phyloP scores from a whole-genome alignment of 2,113 vertebrate genomes.

The Brienomyrus longianalis region DNA sequence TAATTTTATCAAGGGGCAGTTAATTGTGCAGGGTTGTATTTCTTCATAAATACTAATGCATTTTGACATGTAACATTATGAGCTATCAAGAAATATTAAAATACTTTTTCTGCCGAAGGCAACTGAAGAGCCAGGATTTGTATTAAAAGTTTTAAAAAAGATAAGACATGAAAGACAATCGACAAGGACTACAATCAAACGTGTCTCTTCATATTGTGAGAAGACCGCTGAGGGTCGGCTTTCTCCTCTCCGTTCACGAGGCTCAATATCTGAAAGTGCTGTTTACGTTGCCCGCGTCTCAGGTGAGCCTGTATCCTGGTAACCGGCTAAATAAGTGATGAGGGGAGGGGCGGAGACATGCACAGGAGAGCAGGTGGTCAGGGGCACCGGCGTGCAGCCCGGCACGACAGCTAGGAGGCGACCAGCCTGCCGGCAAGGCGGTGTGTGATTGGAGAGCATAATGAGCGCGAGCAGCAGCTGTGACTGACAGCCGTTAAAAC shows the following conservation, averaged over 20 bases:
- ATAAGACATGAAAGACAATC: background rate
- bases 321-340: slow-evolving; percentile 1
- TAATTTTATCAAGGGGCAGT: background rate
- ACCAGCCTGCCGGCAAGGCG: background rate
- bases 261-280: background rate
- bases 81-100: background rate
- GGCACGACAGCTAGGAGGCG: background rate
- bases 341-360: background rate
- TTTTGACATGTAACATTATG: background rate
- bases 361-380: background rate
- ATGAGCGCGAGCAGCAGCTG: background rate
- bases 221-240: background rate
- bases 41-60: background rate
- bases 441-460: background rate
- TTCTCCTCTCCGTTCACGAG: background rate
- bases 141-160: background rate
- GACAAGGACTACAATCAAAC: background rate
- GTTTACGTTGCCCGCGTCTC: background rate
- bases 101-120: background rate
- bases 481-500: background rate
- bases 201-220: background rate
- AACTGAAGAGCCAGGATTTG: background rate
- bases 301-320: slow-evolving; percentile 12
- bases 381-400: background rate
- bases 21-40: background rate